Evolutionary conservation across 2,888 invertebrate species (phyloP), one percentile per base, ranked within the genome.

Genomic region (Idaea dimidiata): DNA sequence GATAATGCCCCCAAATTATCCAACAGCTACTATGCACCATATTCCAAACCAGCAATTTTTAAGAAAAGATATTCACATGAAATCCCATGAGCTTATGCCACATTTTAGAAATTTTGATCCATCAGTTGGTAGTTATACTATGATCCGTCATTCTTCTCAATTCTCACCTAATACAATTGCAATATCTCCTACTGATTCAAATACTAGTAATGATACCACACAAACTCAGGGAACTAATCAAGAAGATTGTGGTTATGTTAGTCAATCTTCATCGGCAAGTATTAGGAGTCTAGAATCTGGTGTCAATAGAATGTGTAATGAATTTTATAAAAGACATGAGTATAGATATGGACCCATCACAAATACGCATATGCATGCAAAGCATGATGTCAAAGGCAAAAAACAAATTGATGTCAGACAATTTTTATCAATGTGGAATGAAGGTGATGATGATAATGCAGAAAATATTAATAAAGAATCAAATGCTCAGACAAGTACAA

Each of bases 351-450:
- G 80, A 61, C 77, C 78, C 62, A 65, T 78, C 56, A 81, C 81
- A 73, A 75, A 73, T 63, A 69, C 81, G 57, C 69, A 75, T 61
- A 70, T 75, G 68, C 72, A 75, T 62, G 66, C 75, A 56, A 88
- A 82, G 73, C 63, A 72, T 67, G 79, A 82, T 60, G 59, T 70
- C 17, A 86, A 84, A 77, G 81, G 82, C 54, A 89, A 84, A 71
- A 87, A 87, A 67, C 78, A 81, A 69, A 83, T 92, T 69, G 73
- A 93, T 85, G 87, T 93, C 5, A 82, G 93, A 68, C 92, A 93
- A 72, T 93, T 89, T 80, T 78, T 93, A 58, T 87, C 90, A 84
- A 91, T 87, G 87, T 93, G 93, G 93, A 92, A 87, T 86, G 93
- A 93, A 79, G 93, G 89, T 57, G 92, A 91, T 77, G 93, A 93